A percentile compares a stretch with the other conserved stretches of the same genome.
Evolutionary conservation across 2,113 vertebrate species (phyloP).

Genomic region (Boleophthalmus pectinirostris): DNA sequence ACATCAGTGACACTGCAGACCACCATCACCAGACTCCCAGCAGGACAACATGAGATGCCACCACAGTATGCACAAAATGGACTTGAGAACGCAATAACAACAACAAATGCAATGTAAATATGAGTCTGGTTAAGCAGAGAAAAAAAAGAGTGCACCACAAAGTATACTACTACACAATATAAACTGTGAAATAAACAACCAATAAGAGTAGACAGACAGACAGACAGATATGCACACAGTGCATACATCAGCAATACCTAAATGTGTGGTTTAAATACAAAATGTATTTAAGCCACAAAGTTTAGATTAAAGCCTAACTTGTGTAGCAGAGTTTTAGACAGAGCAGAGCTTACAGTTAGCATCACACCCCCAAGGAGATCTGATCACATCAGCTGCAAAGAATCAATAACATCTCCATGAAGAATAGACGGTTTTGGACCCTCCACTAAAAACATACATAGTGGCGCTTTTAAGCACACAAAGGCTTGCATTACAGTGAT

Average conservation of each 20-base stretch:
- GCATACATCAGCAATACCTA: too few relatives aligned
- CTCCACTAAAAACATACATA: too few relatives aligned
- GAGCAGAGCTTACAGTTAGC: too few relatives aligned
- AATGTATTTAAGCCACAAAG: too few relatives aligned
- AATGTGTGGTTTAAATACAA: too few relatives aligned
- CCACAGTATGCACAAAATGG: conserved; percentile 23
- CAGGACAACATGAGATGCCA: conserved; percentile 20
- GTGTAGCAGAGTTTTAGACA: too few relatives aligned
- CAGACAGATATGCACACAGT: too few relatives aligned
- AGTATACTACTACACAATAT: conserved; percentile 13
- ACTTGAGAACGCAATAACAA: conserved; percentile 21
- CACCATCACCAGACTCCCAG: conserved; percentile 43
- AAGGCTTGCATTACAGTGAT: conserved; percentile 44
- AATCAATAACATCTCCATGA: too few relatives aligned
- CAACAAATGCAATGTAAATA: conserved; percentile 7
- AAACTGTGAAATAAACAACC: conserved; percentile 46
- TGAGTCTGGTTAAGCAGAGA: conserved; percentile 24
- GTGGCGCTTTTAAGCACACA: background rate
- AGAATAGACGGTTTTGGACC: too few relatives aligned
- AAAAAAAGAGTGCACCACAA: conserved; percentile 39
- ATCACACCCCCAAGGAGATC: too few relatives aligned
- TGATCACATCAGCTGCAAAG: too few relatives aligned
- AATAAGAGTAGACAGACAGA: background rate
- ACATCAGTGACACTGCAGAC: conserved; percentile 57
- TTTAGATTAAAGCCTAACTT: too few relatives aligned